Conservation (phyloP, 2,888 invertebrate species). For the Terebella lapidaria region DNA sequence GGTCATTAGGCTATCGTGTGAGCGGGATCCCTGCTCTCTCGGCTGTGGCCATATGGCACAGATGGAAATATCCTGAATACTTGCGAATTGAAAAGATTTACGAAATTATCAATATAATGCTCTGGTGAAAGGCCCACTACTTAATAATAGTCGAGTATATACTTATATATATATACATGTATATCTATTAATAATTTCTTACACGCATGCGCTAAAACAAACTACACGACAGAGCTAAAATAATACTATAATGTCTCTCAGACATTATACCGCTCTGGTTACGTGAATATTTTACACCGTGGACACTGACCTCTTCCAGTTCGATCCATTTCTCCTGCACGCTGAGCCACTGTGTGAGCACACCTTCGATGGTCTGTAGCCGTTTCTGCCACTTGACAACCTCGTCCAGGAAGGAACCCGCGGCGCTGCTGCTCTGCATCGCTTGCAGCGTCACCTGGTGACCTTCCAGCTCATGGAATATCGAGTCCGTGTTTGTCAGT, state of each 20-base stretch:
- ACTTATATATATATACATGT: neutral
- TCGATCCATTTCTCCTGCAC: slow-evolving; percentile 52
- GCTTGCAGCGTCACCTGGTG: slow-evolving; percentile 51
- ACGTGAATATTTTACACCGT: too few relatives aligned
- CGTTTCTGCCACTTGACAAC: slow-evolving; percentile 52
- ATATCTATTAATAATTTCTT: neutral
- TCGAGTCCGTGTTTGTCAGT: slow-evolving; percentile 42
- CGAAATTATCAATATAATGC: neutral
- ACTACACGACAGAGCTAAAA: neutral
- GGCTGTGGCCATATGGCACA: too few relatives aligned
- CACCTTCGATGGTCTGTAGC: slow-evolving; percentile 50
- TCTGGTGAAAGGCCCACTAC: neutral
- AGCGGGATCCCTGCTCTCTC: too few relatives aligned
- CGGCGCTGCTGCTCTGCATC: slow-evolving; percentile 49
- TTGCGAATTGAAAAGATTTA: neutral
- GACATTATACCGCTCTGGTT: too few relatives aligned
- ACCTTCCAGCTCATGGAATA: slow-evolving; percentile 51
- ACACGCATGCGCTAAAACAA: neutral
- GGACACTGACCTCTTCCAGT: slow-evolving; percentile 49
- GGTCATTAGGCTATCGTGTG: too few relatives aligned
- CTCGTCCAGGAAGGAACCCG: slow-evolving; percentile 52
- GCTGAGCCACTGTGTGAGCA: slow-evolving; percentile 48
- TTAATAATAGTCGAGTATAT: neutral
- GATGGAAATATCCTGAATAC: too few relatives aligned
- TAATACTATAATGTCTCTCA: too few relatives aligned